Percentiles rank a stretch among this genome's conserved stretches.
Evolutionary conservation across 2,797 vertebrate species (phyloP).

Genomic region (Poeciliopsis paucimaculata): DNA sequence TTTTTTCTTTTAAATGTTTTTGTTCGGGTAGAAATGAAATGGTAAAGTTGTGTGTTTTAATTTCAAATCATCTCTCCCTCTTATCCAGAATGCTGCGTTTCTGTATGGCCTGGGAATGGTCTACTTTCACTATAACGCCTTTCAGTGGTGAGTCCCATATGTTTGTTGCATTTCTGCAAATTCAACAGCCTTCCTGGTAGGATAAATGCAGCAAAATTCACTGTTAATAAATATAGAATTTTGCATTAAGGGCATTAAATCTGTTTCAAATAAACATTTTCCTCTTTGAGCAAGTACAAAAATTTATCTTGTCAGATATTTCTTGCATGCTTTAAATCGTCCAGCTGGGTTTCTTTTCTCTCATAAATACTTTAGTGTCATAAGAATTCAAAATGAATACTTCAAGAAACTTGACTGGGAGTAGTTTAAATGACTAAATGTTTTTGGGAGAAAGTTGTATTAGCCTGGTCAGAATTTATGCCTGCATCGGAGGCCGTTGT

Average conservation of each 20-base stretch:
- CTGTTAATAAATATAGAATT: background rate
- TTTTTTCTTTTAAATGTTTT: background rate
- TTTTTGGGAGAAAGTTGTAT: background rate
- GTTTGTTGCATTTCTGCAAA: background rate
- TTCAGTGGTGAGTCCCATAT: constrained; percentile 94
- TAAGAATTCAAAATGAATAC: background rate
- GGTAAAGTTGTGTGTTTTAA: background rate
- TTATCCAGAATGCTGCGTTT: constrained; percentile 98
- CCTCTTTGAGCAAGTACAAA: background rate
- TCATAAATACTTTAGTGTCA: background rate
- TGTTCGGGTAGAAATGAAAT: background rate
- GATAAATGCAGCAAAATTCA: background rate
- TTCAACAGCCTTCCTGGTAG: background rate
- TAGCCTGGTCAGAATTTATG: background rate
- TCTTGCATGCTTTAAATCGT: background rate
- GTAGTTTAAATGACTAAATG: background rate
- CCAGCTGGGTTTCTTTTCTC: background rate
- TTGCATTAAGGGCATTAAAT: background rate
- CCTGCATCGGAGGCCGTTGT: background rate
- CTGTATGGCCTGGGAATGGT: constrained; percentile 99
- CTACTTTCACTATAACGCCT: constrained; percentile 99
- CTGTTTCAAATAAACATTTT: background rate
- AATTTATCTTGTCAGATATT: background rate
- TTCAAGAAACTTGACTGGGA: background rate
- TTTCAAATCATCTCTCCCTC: constrained; percentile 7